Evolutionary conservation across 2,888 invertebrate species (phyloP).

Genomic region (Hymenopus coronatus): DNA sequence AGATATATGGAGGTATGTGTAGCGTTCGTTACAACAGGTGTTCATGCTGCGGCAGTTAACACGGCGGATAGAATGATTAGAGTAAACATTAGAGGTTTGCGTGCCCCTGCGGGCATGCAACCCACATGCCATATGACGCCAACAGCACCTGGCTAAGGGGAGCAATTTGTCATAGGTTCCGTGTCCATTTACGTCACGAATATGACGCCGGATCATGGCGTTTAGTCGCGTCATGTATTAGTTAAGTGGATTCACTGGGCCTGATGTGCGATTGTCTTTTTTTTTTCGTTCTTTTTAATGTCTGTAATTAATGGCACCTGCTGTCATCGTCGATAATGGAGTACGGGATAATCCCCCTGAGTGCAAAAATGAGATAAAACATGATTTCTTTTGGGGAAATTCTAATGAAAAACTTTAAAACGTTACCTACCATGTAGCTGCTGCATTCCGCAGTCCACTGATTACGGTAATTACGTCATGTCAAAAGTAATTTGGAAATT

Average conservation of each 20-base stretch:
- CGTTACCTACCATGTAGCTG: too few species aligned
- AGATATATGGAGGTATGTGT: too few species aligned
- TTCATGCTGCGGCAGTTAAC: not conserved
- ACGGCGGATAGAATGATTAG: not conserved
- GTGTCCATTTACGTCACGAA: not conserved
- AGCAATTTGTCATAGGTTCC: not conserved
- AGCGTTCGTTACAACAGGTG: not conserved
- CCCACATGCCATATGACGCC: not conserved
- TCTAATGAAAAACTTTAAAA: too few species aligned
- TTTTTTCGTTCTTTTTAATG: not conserved
- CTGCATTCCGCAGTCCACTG: too few species aligned
- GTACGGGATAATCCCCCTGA: not conserved
- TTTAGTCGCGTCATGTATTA: not conserved
- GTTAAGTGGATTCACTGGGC: not conserved
- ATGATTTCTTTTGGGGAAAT: too few species aligned
- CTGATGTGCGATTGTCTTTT: not conserved
- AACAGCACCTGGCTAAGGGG: not conserved
- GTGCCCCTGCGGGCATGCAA: not conserved
- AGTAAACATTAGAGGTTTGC: not conserved
- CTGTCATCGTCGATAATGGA: not conserved
- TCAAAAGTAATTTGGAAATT: too few species aligned
- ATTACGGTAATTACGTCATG: too few species aligned
- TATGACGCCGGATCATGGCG: not conserved
- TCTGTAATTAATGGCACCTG: not conserved
- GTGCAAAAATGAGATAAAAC: not conserved